A percentile compares a stretch with the other conserved stretches of the same genome.
Evolutionary conservation across 1,140 invertebrate genomes (phyloP).

Genomic region (Drosophila pruinosa): DNA sequence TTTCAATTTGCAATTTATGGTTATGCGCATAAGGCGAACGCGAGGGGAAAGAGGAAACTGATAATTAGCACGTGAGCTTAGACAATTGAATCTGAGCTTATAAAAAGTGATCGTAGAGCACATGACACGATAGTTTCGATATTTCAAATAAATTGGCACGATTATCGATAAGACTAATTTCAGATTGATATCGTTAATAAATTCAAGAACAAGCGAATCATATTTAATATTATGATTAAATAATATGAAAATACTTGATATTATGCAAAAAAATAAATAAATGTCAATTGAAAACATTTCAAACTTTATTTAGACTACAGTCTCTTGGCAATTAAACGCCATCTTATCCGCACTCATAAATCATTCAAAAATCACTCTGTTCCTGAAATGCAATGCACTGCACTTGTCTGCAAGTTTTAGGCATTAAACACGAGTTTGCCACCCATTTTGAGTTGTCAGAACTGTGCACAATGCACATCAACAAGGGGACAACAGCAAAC

Average conservation of each 20-base stretch:
- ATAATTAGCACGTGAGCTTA: slow-evolving; percentile 6
- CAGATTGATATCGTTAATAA: too few relatives aligned
- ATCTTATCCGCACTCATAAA: slow-evolving; percentile 4
- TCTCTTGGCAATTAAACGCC: background rate
- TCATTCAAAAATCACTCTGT: slow-evolving; percentile 13
- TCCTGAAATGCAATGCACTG: slow-evolving; percentile 18
- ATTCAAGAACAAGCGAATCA: too few relatives aligned
- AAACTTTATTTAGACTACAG: background rate
- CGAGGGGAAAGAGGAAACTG: background rate
- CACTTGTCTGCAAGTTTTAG: slow-evolving; percentile 31
- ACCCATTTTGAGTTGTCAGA: slow-evolving; percentile 38
- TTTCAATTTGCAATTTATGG: slow-evolving; percentile 26
- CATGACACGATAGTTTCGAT: background rate
- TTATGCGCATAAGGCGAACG: background rate
- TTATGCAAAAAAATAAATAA: too few relatives aligned
- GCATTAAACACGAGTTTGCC: slow-evolving; percentile 17
- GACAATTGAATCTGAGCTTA: background rate
- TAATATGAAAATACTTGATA: too few relatives aligned
- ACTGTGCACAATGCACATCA: slow-evolving; percentile 36
- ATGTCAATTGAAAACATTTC: background rate
- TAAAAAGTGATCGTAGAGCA: background rate
- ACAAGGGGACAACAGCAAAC: slow-evolving; percentile 1
- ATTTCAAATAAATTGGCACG: background rate
- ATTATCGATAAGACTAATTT: background rate
- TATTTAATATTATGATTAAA: too few relatives aligned